Percentiles rank a stretch among this genome's conserved stretches.
Conservation (phyloP, 2,888 invertebrate species). For the Nymphalis polychloros region DNA sequence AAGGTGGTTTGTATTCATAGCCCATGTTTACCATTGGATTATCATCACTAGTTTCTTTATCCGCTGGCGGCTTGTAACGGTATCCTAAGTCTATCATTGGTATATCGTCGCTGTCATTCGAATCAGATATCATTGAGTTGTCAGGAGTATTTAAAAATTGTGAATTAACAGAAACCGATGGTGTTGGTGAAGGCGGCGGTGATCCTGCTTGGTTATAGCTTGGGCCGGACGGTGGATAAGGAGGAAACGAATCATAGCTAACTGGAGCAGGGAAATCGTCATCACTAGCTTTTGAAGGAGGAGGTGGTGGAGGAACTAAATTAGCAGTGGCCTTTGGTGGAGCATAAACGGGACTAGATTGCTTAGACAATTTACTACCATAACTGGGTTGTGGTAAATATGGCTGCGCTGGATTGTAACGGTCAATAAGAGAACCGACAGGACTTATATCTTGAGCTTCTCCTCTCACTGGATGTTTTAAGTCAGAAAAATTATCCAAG, state of each 20-base stretch:
- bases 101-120: conserved; percentile 47
- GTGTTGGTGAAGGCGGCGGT: conserved; percentile 38
- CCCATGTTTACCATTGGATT: conserved; percentile 52
- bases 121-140: conserved; percentile 47
- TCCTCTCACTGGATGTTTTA: conserved; percentile 68
- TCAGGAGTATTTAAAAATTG: conserved; percentile 46
- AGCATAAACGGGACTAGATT: conserved; percentile 47
- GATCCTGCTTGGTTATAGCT: conserved; percentile 37
- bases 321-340: conserved; percentile 57
- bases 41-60: conserved; percentile 47
- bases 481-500: conserved; percentile 64
- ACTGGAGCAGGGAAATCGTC: conserved; percentile 64
- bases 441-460: conserved; percentile 66
- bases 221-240: conserved; percentile 55
- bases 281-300: conserved; percentile 54
- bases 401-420: conserved; percentile 78
- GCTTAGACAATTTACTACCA: conserved; percentile 59
- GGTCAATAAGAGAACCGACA: conserved; percentile 60
- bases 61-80: conserved; percentile 57
- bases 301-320: conserved; percentile 67
- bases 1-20: conserved; percentile 64
- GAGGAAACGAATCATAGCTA: conserved; percentile 72
- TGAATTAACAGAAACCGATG: conserved; percentile 39
- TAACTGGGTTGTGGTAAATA: conserved; percentile 67
- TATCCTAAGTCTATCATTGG: conserved; percentile 58